phyloP scores from a whole-genome alignment of 1,140 invertebrate genomes.

The Bombus cullumanus region DNA sequence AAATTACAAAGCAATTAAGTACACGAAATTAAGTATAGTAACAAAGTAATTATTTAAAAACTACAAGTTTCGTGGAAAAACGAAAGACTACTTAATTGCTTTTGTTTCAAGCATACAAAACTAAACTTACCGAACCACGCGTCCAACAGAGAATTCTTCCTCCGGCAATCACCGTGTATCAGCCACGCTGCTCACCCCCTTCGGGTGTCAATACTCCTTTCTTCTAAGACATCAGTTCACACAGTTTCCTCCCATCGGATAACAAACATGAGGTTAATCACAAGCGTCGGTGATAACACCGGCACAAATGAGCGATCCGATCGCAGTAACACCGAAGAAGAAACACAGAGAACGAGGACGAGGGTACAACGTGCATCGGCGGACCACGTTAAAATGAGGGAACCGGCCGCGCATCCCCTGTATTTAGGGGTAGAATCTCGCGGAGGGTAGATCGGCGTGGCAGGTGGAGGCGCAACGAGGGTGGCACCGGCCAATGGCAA shows the following conservation, averaged over 20 bases:
- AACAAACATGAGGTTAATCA: conserved; percentile 1
- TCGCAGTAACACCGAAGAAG: conserved; percentile 41
- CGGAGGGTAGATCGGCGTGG: conserved; percentile 70
- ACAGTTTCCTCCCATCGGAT: conserved; percentile 2
- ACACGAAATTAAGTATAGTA: not conserved
- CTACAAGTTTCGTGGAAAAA: not conserved
- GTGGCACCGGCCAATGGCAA: conserved; percentile 75
- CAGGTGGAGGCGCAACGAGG: conserved; percentile 73
- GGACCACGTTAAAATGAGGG: conserved; percentile 78
- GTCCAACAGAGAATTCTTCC: conserved; percentile 1
- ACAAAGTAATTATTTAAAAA: not conserved
- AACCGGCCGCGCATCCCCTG: conserved; percentile 72
- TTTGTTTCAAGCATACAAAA: not conserved
- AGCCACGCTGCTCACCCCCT: conserved; percentile 37
- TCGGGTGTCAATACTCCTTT: not conserved
- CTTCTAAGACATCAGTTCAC: conserved; percentile 32
- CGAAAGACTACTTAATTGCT: not conserved
- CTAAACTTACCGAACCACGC: conserved; percentile 48
- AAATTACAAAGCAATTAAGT: not conserved
- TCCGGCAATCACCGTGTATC: not conserved
- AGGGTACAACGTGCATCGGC: conserved; percentile 65
- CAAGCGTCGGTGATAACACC: not conserved
- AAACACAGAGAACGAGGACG: conserved; percentile 41
- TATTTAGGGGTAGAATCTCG: conserved; percentile 77
- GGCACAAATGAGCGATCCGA: conserved; percentile 25